Evolutionary conservation across 2,888 invertebrate genomes (phyloP).

Genomic region (Cremastinae sp.): DNA sequence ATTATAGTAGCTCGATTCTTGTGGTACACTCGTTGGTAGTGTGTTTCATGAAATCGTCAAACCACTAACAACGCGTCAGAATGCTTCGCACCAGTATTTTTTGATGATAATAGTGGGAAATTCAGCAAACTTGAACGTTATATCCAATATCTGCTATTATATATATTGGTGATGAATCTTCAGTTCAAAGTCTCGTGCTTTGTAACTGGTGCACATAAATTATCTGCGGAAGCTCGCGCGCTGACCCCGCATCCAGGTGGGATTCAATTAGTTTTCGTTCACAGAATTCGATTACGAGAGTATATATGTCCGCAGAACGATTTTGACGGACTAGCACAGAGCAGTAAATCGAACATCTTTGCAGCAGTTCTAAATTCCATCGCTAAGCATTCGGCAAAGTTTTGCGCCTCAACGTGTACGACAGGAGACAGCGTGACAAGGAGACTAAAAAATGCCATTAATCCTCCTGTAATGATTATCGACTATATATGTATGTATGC

Average conservation of each 20-base stretch:
- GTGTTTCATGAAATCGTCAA: conserved; percentile 59
- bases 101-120: conserved; percentile 57
- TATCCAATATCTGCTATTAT: neutral
- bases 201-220: conserved; percentile 49
- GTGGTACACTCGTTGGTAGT: no score
- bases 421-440: conserved; percentile 15
- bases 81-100: no score
- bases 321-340: conserved; percentile 48
- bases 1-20: no score
- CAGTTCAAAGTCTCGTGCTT: conserved; percentile 16
- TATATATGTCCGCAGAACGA: neutral
- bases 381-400: conserved; percentile 65
- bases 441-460: conserved; percentile 3
- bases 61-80: no score
- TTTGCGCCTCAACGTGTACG: conserved; percentile 63
- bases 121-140: conserved; percentile 34
- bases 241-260: conserved; percentile 50
- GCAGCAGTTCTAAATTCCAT: conserved; percentile 60
- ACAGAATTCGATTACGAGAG: conserved; percentile 9
- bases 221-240: conserved; percentile 42
- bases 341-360: conserved; percentile 24
- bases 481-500: neutral
- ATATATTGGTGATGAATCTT: conserved; percentile 15
- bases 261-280: conserved; percentile 59
- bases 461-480: conserved; percentile 2